Base-by-base conservation (phyloP, 2,888 invertebrate genomes). In the Brachylomia viminalis region DNA sequence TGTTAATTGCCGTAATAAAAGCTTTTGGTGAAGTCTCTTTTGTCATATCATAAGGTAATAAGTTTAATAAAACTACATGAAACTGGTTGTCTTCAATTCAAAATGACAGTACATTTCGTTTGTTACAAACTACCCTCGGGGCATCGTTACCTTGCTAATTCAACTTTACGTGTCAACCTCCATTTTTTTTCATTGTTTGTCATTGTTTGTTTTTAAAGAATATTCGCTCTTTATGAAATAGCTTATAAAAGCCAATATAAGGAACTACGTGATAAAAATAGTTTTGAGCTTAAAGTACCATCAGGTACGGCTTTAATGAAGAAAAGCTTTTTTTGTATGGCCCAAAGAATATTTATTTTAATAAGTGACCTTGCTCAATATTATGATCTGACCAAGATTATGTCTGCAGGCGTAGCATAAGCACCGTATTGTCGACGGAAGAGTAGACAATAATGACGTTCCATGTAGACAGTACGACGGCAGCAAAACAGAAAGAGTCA, bases 161-260 rank as follows among this genome's bases (percentile, higher is more conserved):
- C 42, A 73, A 76, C 77, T 77, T 69, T 65, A 56, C 56, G 59
- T 80, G 49, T 58, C 42, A 74, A n/a, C n/a, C n/a, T n/a, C n/a
- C n/a, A n/a, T n/a, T n/a, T n/a, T n/a, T n/a, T n/a, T n/a, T n/a
- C n/a, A n/a, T n/a, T n/a, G n/a, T n/a, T n/a, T n/a, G n/a, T n/a
- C n/a, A n/a, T n/a, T n/a, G n/a, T n/a, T n/a, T n/a, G n/a, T n/a
- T n/a, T n/a, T n/a, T n/a, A n/a, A n/a, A n/a, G n/a, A n/a, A n/a
- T n/a, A n/a, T n/a, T n/a, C n/a, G n/a, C n/a, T n/a, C n/a, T n/a
- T n/a, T n/a, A n/a, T n/a, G n/a, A n/a, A n/a, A n/a, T n/a, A n/a
- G n/a, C n/a, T n/a, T n/a, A n/a, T n/a, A n/a, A n/a, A n/a, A n/a
- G n/a, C n/a, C n/a, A n/a, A n/a, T n/a, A n/a, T n/a, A n/a, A n/a